Evolutionary conservation across 2,797 vertebrate genomes (phyloP), one percentile per base, ranked within the genome.

Genomic region (Macropodus opercularis): DNA sequence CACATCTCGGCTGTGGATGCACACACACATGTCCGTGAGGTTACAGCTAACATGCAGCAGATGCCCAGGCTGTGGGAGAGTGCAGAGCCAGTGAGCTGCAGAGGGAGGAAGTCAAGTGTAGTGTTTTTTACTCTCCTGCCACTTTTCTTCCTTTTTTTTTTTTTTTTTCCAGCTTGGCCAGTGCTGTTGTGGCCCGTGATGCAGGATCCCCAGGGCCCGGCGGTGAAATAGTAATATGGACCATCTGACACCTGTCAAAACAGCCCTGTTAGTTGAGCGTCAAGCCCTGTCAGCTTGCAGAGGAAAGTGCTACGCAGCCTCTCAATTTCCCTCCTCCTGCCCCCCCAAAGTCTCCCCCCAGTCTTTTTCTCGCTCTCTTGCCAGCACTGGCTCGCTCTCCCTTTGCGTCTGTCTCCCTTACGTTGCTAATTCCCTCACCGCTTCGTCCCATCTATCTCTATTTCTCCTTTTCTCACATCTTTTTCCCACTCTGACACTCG

Each of bases 201-300:
- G 89, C 85, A 62, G 86, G 80, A 80, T 92, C 91, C 90, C 91
- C 67, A 69, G 90, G 88, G 90, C 76, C 80, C 35, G 24, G 83
- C 79, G 77, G 90, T 90, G 86, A 89, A 92, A 91, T 89, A 88
- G 89, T 92, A 93, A 92, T 90, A 89, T 82, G 84, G 91, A 90
- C 90, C 92, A 93, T 92, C 91, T 93, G 92, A 93, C 92, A 93
- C 90, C 92, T 93, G 92, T 92, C 91, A 93, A 93, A 93, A 93
- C 91, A 93, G 87, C 83, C 89, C 89, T 86, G 91, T 91, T 92
- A 91, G 89, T 84, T 90, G 86, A 90, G 87, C 83, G 85, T 91
- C 85, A 90, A 89, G 90, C 82, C 81, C 89, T 87, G 89, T 90
- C 89, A 91, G 89, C 88, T 85, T 72, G 72, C 80, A 81, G 82